A percentile compares a stretch with the other conserved stretches of the same genome.
phyloP scores from a whole-genome alignment of 2,113 vertebrate species.

The Xiphophorus hellerii region DNA sequence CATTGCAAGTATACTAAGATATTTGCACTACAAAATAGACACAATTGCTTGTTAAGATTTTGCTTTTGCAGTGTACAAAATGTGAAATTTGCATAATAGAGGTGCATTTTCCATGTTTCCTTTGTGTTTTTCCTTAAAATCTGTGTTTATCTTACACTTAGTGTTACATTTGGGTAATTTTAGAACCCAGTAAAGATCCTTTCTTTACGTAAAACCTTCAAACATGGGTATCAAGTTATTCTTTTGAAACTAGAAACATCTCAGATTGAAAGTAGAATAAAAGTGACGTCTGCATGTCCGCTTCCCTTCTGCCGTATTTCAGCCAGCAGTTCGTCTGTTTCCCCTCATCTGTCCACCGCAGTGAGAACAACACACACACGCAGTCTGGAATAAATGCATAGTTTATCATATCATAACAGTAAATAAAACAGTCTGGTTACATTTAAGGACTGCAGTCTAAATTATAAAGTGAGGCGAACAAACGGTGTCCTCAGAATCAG shows the following conservation, averaged over 20 bases:
- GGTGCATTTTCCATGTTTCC: neutral
- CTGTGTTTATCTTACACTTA: neutral
- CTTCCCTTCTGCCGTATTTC: neutral
- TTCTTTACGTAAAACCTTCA: neutral
- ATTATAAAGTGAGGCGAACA: conserved; percentile 43
- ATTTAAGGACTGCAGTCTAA: conserved; percentile 30
- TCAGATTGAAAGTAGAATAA: conserved; percentile 2
- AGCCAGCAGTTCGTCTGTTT: neutral
- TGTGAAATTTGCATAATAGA: too few species aligned
- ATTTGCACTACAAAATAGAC: too few species aligned
- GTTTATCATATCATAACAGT: conserved; percentile 69
- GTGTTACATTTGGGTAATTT: neutral
- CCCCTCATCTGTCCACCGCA: conserved; percentile 5
- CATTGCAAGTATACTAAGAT: too few species aligned
- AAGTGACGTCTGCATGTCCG: conserved; percentile 25
- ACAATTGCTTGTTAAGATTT: too few species aligned
- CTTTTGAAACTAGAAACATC: neutral
- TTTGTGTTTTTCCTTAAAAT: neutral
- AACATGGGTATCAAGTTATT: too few species aligned
- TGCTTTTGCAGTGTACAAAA: too few species aligned
- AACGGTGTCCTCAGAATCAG: neutral
- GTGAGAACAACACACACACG: conserved; percentile 45
- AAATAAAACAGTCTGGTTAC: conserved; percentile 66
- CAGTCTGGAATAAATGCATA: conserved; percentile 75
- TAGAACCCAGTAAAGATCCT: neutral